Conservation (phyloP, 1,140 invertebrate species). For the Samia ricini region DNA sequence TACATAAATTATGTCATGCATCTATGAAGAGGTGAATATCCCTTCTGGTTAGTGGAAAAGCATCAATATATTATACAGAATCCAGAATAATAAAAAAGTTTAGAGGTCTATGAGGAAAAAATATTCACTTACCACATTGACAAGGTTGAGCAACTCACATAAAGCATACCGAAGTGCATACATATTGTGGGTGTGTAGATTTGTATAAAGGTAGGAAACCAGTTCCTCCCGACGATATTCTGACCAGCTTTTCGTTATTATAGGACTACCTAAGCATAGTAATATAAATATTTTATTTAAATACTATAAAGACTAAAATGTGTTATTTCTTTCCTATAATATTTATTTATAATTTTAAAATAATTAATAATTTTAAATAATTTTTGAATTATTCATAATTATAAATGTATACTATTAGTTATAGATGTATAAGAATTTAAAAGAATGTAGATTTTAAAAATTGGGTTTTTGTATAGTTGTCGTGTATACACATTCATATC, state of each 20-base stretch:
- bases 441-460: too few relatives aligned
- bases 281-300: not conserved
- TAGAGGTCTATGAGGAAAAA: too few relatives aligned
- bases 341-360: not conserved
- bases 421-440: too few relatives aligned
- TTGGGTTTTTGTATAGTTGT: too few relatives aligned
- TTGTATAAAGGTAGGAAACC: slow-evolving; percentile 76
- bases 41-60: too few relatives aligned
- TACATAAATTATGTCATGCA: too few relatives aligned
- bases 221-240: slow-evolving; percentile 74
- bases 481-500: too few relatives aligned
- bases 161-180: slow-evolving; percentile 83
- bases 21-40: too few relatives aligned
- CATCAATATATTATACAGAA: too few relatives aligned
- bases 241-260: slow-evolving; percentile 78
- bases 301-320: not conserved
- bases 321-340: not conserved
- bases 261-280: slow-evolving; percentile 60
- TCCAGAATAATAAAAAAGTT: too few relatives aligned
- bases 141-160: slow-evolving; percentile 85
- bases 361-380: not conserved
- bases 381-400: too few relatives aligned
- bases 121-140: slow-evolving; percentile 80
- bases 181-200: slow-evolving; percentile 81
- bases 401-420: too few relatives aligned